Percentiles rank a stretch among this genome's conserved stretches.
Evolutionary conservation across 2,113 vertebrate species (phyloP).

Genomic region (Dipodomys merriami): DNA sequence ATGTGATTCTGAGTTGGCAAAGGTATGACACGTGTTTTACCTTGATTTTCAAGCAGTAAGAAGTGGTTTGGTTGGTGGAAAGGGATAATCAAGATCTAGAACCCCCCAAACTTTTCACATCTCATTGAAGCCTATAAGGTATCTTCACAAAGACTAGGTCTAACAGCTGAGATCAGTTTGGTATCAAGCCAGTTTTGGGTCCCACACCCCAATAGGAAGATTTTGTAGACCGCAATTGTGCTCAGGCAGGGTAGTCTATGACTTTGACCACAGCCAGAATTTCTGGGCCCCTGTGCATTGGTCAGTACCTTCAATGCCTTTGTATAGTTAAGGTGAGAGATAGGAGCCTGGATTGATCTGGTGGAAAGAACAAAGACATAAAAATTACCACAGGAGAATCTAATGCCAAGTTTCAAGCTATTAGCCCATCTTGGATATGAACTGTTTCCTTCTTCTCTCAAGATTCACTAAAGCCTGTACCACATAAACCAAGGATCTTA

Average conservation of each 20-base stretch:
- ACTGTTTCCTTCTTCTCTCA: neutral
- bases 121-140: neutral
- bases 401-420: neutral
- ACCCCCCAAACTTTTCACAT: neutral
- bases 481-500: neutral
- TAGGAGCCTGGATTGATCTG: no score
- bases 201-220: neutral
- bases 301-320: neutral
- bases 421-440: neutral
- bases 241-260: neutral
- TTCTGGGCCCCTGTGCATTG: neutral
- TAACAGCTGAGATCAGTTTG: neutral
- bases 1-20: neutral
- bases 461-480: neutral
- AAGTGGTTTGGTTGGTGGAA: neutral
- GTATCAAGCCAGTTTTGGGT: neutral
- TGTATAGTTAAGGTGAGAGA: neutral
- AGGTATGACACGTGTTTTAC: neutral
- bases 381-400: no score
- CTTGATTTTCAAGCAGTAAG: neutral
- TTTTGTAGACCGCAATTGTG: neutral
- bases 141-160: neutral
- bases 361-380: neutral
- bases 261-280: neutral
- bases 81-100: neutral